Percentiles rank a stretch among this genome's conserved stretches.
Conservation (phyloP, 2,797 vertebrate genomes). For the Sebastes matsubarae region DNA sequence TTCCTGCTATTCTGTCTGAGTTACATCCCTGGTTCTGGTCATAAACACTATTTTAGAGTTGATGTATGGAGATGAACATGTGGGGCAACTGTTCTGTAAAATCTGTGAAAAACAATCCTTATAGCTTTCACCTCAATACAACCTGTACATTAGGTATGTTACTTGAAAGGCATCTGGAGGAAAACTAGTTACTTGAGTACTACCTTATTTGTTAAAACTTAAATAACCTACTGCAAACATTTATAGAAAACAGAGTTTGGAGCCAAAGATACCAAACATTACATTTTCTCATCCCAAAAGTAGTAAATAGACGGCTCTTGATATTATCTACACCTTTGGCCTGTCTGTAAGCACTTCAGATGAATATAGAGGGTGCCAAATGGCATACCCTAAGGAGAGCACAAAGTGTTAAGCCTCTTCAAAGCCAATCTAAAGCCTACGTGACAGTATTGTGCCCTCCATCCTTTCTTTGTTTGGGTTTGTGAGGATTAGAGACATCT, state of each 20-base stretch:
- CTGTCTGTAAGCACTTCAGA: constrained; percentile 21
- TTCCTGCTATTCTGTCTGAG: constrained; percentile 31
- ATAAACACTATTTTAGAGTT: constrained; percentile 21
- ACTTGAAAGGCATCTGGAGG: neutral
- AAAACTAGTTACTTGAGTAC: neutral
- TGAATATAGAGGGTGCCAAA: constrained; percentile 35
- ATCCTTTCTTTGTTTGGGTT: constrained; percentile 36
- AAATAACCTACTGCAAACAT: neutral
- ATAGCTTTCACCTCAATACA: neutral
- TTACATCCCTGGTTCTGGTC: neutral
- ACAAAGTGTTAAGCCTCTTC: constrained; percentile 38
- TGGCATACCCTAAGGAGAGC: constrained; percentile 16
- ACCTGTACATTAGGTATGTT: neutral
- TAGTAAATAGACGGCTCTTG: constrained; percentile 3
- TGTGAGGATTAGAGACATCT: constrained; percentile 47
- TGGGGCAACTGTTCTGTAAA: neutral
- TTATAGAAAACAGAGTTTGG: neutral
- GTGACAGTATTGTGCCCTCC: constrained; percentile 32
- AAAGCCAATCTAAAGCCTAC: constrained; percentile 47
- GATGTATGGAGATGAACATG: constrained; percentile 9
- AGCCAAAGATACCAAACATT: neutral
- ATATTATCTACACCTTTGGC: constrained; percentile 22
- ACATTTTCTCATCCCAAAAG: neutral
- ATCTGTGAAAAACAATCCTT: neutral
- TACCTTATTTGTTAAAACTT: neutral